Evolutionary conservation across 35 echinoderm and acorn worm species (phyloP), one percentile per base, ranked within the genome.

Genomic region (Stichopus chloronotus): DNA sequence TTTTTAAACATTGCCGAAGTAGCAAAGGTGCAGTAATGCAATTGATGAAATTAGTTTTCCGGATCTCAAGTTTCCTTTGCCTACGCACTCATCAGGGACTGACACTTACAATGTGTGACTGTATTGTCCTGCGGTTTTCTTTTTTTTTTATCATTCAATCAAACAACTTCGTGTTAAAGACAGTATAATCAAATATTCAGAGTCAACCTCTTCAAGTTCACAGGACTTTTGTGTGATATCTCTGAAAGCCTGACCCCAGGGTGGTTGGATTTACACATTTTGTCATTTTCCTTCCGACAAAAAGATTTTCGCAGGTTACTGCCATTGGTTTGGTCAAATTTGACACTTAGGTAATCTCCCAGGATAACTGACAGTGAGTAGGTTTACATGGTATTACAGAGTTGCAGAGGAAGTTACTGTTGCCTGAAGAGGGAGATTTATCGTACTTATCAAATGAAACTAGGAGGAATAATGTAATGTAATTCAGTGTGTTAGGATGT

Each of bases 401-500:
- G 69, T n/a, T 74, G 69, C 69, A 20, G n/a, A n/a, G 69, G 17
- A 74, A 74, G 69, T 22, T 16, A 74, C 69, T 74, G 19, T 74
- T 74, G 69, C 69, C 69, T n/a, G 14, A 74, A 74, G 69, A 74
- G 22, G 69, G 69, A 74, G 69, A 74, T 74, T 74, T 20, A 74
- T 74, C 22, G 69, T 74, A 74, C 69, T 74, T 74, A 74, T 74
- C 69, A 74, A n/a, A 74, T 74, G 19, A n/a, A 74, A 21, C 17
- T 74, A 74, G 11, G 11, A 74, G 17, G 69, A 20, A n/a, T 19
- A 20, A 74, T 61, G 69, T n/a, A 74, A 74, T 19, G 69, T 74
- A 74, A 74, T 74, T 74, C 69, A 74, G 13, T n/a, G 30, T 74
- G 69, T 74, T 74, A 74, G 69, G 69, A 74, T 74, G 69, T 74